phyloP scores from a whole-genome alignment of 2,113 vertebrate species.

The Delphinus delphis region DNA sequence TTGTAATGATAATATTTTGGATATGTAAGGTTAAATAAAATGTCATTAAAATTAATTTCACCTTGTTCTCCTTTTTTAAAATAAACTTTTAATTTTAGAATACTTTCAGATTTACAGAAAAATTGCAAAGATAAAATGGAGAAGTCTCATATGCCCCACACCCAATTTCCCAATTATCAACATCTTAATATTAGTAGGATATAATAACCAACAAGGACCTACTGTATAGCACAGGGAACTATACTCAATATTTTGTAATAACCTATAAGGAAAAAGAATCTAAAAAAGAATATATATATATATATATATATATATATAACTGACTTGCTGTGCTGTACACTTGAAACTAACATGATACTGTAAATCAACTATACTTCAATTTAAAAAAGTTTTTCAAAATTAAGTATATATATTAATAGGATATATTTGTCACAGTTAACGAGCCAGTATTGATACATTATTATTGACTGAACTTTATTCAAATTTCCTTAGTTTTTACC shows the following conservation, averaged over 20 bases:
- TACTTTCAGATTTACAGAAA: background rate
- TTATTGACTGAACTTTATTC: background rate
- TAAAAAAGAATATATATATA: background rate
- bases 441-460: background rate
- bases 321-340: background rate
- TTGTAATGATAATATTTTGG: background rate
- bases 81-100: background rate
- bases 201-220: background rate
- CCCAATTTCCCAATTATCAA: background rate
- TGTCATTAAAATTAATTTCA: background rate
- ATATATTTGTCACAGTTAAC: background rate
- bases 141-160: background rate
- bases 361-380: background rate
- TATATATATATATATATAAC: background rate
- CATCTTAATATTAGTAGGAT: background rate
- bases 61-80: background rate
- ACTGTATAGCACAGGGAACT: background rate
- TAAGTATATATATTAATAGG: too few relatives aligned
- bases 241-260: background rate
- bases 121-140: background rate
- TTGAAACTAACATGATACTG: background rate
- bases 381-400: background rate
- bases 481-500: background rate
- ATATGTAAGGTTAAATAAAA: background rate
- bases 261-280: background rate